Conservation (phyloP, 2,888 invertebrate species). For the Agriotes lineatus region DNA sequence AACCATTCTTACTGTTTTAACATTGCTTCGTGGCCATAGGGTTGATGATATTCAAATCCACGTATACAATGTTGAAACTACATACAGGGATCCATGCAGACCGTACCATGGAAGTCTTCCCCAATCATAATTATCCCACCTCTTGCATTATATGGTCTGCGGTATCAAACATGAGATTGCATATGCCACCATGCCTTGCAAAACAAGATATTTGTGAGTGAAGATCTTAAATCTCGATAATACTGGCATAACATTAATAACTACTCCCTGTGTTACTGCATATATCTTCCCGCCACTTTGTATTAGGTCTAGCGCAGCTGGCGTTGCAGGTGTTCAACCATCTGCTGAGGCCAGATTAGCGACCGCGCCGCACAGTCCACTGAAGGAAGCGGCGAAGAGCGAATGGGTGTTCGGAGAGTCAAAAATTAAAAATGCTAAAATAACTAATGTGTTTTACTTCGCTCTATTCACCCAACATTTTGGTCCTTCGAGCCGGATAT, state of each 20-base stretch:
- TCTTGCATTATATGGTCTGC: slow-evolving; percentile 77
- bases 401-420: too few relatives aligned
- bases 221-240: slow-evolving; percentile 65
- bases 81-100: slow-evolving; percentile 83
- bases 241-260: not conserved
- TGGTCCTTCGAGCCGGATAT: too few relatives aligned
- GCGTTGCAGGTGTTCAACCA: too few relatives aligned
- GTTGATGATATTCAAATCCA: slow-evolving; percentile 84
- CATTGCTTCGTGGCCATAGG: slow-evolving; percentile 80
- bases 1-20: slow-evolving; percentile 77
- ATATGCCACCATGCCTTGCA: slow-evolving; percentile 78
- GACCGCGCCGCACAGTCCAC: too few relatives aligned
- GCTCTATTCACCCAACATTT: too few relatives aligned
- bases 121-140: slow-evolving; percentile 77
- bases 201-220: slow-evolving; percentile 67
- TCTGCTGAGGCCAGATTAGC: too few relatives aligned
- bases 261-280: too few relatives aligned
- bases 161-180: slow-evolving; percentile 78
- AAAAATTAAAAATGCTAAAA: too few relatives aligned
- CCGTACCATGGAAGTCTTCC: slow-evolving; percentile 79
- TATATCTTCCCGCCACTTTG: too few relatives aligned
- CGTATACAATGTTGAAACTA: slow-evolving; percentile 83
- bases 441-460: too few relatives aligned
- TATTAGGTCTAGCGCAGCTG: too few relatives aligned
- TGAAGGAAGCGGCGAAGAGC: too few relatives aligned